Evolutionary conservation across 2,797 vertebrate species (phyloP), one percentile per base, ranked within the genome.

Genomic region (Tapirus indicus): DNA sequence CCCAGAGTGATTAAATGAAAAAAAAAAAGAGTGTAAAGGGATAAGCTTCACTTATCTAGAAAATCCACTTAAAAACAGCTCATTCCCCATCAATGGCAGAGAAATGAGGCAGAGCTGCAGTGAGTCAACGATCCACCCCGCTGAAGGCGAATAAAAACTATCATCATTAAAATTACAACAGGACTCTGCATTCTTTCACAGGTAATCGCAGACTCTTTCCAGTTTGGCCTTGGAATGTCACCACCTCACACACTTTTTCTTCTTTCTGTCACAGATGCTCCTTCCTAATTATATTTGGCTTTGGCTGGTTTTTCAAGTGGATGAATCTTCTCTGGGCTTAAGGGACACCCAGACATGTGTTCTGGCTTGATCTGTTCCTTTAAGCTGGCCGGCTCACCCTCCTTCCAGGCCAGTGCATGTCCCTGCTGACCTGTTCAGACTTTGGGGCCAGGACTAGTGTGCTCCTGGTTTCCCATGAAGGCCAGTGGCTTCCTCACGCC

Each of bases 11-110:
- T 41, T 88, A 66, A 95, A 66, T 71, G 54, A 32, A 18, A 64
- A 93, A 90, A 84, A 64, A 96, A 79, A n/a, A 66, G 52, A 32
- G 64, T 90, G 95, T 78, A 38, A 14, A 44, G 91, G 79, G 85
- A 96, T 74, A 41, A 85, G 90, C 91, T 97, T 96, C 75, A 84
- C 85, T 77, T 96, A 79, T 87, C 78, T 94, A 85, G 82, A 96
- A 95, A 96, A 88, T 88, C 94, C 85, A 94, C 87, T 89, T 93
- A 77, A 92, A 95, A 97, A 91, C 66, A 60, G 72, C 93, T 69
- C 88, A 80, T 92, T 94, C 72, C 56, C 52, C n/a, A 47, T 47
- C 38, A 90, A 60, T 86, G 91, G 79, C 88, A 96, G 96, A 88
- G 95, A 84, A 97, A 96, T 80, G 97, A 95, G 82, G 77, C 68